Evolutionary conservation across 1,140 invertebrate genomes (phyloP), one percentile per base, ranked within the genome.

Genomic region (Tetranychus urticae): DNA sequence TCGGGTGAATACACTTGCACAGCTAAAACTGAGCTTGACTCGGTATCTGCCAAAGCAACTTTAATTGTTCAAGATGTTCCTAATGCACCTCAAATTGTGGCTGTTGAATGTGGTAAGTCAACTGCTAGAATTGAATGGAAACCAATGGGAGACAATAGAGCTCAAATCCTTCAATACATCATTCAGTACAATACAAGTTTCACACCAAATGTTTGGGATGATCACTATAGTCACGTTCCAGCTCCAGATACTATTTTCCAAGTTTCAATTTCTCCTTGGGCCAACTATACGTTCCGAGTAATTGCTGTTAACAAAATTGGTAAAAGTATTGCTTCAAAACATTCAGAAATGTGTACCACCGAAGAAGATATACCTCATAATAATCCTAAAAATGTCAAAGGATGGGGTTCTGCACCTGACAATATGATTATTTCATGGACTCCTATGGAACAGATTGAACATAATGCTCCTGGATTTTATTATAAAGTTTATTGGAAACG

Each of bases 391-490:
- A 91, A 94, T 71, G 90, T 99, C 0, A 78, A 83, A 66, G 91
- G 90, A 2, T 81, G 84, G 69, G 92, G 92, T 62, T 83, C 83
- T 3, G 78, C 81, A 55, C 87, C 88, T 1, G 82, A 81, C 65
- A 94, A 96, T 74, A 77, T 99, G 55, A 82, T 94, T 34, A 93
- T 99, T 67, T 80, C 81, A 5, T 99, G 93, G 92, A 91, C 88
- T 46, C 81, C 83, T 60, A 94, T 98, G 90, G 84, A 89, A 0
- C 81, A 89, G 73, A 88, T 96, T 67, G 88, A 97, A 65, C 93
- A 97, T 71, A 93, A 97, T 77, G 93, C 83, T 0, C 86, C 86
- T 0, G 82, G 82, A 56, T 94, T 99, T 73, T 81, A 83, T 67
- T 98, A 98, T 71, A 78, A 83, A 63, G 82, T 98, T 5, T 85